Evolutionary conservation across 2,113 vertebrate species (phyloP), one percentile per base, ranked within the genome.

Genomic region (Tyrannus savana): DNA sequence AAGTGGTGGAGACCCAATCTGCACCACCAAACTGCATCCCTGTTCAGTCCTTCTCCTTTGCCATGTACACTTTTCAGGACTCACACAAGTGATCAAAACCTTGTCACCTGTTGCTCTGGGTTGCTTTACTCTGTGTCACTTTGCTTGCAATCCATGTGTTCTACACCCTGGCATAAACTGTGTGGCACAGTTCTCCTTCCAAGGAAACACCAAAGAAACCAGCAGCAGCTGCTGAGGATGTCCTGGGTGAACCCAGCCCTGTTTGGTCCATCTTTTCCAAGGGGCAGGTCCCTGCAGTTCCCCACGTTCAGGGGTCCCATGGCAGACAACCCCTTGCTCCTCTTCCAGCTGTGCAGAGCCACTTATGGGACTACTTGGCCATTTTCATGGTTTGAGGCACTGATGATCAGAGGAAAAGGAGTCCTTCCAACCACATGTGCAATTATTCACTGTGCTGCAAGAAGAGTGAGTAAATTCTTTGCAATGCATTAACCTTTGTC

Each of bases 271-370:
- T 28, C 50, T 52, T 52, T 52, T 27, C 50, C 50, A 62, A 30
- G 50, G 16, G 33, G 28, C 42, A 72, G 58, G 12, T 68, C 72
- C 56, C 21, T 30, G 72, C 5, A 12, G 28, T 3, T 49, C 77
- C 33, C 19, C 8, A 0, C 0, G 1, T 68, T 23, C 2, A 4
- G 37, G n/a, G 14, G 2, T 24, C 33, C 59, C 9, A 0, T 7
- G 22, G 66, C 46, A 58, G 44, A 24, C 33, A 21, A 5, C 7
- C 18, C 50, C 0, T 2, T 4, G 5, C 14, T 59, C 55, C 39
- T 27, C 59, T 46, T n/a, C 10, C 82, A n/a, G 62, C 44, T 37
- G 21, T 7, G 28, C 31, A 10, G 23, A 46, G 7, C 8, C 23
- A 4, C 37, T 80, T 79, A 1, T 12, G 55, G 84, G 63, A 60